phyloP scores from a whole-genome alignment of 2,797 vertebrate species.

The Parauchenoglanis punctatus region DNA sequence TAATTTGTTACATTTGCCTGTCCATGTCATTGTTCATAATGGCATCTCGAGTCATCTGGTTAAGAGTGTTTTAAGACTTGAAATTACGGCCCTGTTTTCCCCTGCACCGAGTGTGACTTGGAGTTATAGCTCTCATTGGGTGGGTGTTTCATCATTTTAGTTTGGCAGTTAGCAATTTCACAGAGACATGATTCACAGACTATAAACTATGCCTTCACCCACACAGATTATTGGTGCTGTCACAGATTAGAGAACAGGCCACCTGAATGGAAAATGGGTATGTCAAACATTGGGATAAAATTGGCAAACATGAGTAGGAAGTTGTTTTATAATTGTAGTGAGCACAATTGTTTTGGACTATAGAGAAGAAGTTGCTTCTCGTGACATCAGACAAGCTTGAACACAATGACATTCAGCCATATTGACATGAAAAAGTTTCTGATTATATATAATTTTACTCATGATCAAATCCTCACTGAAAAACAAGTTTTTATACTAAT shows the following conservation, averaged over 20 bases:
- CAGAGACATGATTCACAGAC: slow-evolving; percentile 12
- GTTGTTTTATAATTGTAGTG: neutral
- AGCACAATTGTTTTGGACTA: neutral
- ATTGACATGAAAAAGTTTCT: neutral
- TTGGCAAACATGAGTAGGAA: neutral
- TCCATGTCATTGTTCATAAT: too few species aligned
- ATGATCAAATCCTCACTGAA: neutral
- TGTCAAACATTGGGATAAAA: slow-evolving; percentile 19
- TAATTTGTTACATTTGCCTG: neutral
- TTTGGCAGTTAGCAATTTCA: slow-evolving; percentile 31
- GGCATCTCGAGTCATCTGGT: neutral
- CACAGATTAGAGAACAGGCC: slow-evolving; percentile 3
- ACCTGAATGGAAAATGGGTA: slow-evolving; percentile 8
- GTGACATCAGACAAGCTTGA: neutral
- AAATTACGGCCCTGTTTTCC: neutral
- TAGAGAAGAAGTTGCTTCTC: neutral
- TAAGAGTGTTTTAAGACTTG: neutral
- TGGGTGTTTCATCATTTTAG: slow-evolving; percentile 15
- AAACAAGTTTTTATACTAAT: neutral
- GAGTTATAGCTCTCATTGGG: neutral
- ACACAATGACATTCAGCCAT: neutral
- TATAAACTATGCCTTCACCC: slow-evolving; percentile 12
- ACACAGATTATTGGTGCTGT: slow-evolving; percentile 18
- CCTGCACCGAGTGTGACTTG: neutral
- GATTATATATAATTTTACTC: neutral